phyloP scores from a whole-genome alignment of 2,113 vertebrate genomes.

The Eretmochelys imbricata region DNA sequence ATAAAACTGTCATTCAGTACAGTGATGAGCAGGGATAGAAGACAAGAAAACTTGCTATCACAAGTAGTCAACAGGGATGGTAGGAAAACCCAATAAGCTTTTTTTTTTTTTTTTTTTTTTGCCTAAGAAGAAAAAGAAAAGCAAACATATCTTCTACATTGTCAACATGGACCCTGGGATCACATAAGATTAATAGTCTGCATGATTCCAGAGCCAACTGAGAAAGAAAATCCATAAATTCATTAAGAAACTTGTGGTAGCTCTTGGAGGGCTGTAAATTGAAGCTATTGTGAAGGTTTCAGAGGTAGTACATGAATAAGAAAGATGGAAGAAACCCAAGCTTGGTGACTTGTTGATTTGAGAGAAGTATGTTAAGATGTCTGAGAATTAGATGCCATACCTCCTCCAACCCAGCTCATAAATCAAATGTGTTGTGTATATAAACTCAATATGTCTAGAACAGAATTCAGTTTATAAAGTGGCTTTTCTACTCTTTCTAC shows the following conservation, averaged over 20 bases:
- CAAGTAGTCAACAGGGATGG: neutral
- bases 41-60: neutral
- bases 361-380: neutral
- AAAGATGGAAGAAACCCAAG: neutral
- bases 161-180: constrained; percentile 52
- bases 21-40: neutral
- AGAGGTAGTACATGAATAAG: neutral
- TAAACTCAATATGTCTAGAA: rapidly evolving
- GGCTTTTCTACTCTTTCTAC: neutral
- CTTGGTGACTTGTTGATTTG: neutral
- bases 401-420: neutral
- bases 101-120: neutral
- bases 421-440: neutral
- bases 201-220: constrained; percentile 15
- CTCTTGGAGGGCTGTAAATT: constrained; percentile 55
- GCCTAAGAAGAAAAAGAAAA: constrained; percentile 32
- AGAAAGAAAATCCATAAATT: constrained; percentile 74
- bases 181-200: constrained; percentile 53
- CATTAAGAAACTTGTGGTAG: constrained; percentile 61
- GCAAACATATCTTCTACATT: constrained; percentile 3
- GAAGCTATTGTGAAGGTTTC: constrained; percentile 14
- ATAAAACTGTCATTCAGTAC: neutral
- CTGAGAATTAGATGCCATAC: neutral
- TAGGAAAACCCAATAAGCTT: neutral
- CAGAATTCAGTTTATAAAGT: neutral